These are phyloP conservation scores for Nycticryphes semicollaris DNA, from an alignment of 2,113 vertebrate genomes.

Conservation along the genomic window DNA sequence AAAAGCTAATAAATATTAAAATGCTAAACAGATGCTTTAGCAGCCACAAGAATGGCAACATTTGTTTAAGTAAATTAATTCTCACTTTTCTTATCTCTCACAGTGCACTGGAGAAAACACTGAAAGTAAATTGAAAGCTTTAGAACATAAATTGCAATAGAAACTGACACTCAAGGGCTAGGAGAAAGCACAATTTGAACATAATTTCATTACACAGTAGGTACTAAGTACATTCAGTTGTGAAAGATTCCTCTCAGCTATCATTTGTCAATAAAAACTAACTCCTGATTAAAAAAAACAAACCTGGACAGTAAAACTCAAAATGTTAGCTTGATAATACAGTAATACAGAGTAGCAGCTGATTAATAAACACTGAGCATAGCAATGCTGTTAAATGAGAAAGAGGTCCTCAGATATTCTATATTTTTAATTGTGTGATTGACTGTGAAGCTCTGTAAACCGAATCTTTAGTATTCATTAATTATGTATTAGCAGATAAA, in stretches of 20 bases:
- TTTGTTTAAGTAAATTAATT: not conserved
- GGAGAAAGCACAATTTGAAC: not conserved
- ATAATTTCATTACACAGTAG: not conserved
- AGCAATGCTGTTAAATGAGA: not conserved
- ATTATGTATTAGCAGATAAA: not conserved
- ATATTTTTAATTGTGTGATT: not conserved
- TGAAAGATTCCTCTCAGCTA: not conserved
- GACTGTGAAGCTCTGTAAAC: not conserved
- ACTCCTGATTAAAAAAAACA: not conserved
- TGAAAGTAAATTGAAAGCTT: not conserved
- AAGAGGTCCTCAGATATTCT: not conserved
- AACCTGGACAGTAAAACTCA: not conserved
- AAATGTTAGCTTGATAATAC: not conserved
- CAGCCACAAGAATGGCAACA: not conserved
- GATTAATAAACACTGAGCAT: not conserved
- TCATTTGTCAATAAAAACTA: not conserved
- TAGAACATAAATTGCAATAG: not conserved
- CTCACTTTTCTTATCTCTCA: not conserved
- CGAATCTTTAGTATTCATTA: not conserved
- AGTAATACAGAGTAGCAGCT: not conserved
- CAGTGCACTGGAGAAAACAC: not conserved
- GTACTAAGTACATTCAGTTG: not conserved
- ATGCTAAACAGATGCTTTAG: not conserved
- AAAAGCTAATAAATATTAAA: constrained; percentile 18
- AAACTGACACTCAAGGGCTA: not conserved